A percentile compares a stretch with the other conserved stretches of the same genome.
Conservation (phyloP, 2,113 vertebrate species). For the Cervus canadensis region DNA sequence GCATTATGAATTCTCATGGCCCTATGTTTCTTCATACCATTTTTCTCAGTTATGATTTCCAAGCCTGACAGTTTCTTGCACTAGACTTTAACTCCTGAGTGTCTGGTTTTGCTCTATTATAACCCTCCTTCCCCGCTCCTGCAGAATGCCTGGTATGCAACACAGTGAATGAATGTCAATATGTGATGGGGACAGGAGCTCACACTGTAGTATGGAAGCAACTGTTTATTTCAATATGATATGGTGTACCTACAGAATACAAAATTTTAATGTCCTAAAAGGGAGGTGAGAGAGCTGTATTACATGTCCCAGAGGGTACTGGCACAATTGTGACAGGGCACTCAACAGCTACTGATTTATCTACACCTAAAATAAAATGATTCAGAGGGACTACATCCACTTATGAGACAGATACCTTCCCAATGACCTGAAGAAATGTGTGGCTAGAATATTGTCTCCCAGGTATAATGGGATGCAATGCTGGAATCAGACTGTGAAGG, state of each 20-base stretch:
- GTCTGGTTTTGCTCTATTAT: not conserved
- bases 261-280: not conserved
- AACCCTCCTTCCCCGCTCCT: not conserved
- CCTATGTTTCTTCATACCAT: not conserved
- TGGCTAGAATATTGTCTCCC: not conserved
- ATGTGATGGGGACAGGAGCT: not conserved
- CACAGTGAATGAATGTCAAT: not conserved
- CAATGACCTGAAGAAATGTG: not conserved
- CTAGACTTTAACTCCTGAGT: not conserved
- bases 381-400: not conserved
- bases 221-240: not conserved
- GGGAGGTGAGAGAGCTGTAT: not conserved
- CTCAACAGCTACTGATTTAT: not conserved
- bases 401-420: not conserved
- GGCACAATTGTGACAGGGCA: not conserved
- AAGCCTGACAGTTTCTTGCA: not conserved
- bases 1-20: not conserved
- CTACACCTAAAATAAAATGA: not conserved
- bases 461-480: not conserved
- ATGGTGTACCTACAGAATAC: not conserved
- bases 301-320: not conserved
- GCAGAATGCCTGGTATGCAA: not conserved
- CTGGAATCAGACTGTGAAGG: not conserved
- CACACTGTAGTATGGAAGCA: not conserved
- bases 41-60: slow-evolving; percentile 2